phyloP scores from a whole-genome alignment of 2,888 invertebrate species.

The Nomada ruficornis region DNA sequence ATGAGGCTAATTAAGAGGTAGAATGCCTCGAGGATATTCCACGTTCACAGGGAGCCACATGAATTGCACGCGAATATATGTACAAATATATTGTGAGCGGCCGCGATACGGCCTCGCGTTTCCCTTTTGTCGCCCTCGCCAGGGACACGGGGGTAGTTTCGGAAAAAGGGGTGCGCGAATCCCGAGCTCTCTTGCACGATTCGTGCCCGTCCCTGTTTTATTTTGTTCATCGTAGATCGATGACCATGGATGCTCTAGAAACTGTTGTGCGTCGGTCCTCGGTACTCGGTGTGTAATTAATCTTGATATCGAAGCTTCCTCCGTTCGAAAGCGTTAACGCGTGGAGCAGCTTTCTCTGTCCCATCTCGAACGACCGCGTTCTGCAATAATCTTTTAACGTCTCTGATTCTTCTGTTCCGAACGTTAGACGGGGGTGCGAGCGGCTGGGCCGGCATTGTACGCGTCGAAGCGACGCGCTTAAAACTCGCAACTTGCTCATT shows the following conservation, averaged over 20 bases:
- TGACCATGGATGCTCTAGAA: not conserved
- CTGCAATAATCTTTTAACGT: slow-evolving; percentile 5
- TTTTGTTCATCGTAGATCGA: slow-evolving; percentile 6
- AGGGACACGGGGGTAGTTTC: slow-evolving; percentile 4
- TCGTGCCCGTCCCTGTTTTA: not conserved
- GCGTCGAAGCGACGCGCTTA: slow-evolving; percentile 39
- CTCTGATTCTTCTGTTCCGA: not conserved
- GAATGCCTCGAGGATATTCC: slow-evolving; percentile 60
- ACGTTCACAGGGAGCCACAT: slow-evolving; percentile 39
- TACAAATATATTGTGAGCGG: slow-evolving; percentile 31
- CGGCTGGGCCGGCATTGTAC: slow-evolving; percentile 11
- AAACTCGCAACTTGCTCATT: slow-evolving; percentile 54
- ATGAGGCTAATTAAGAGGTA: slow-evolving; percentile 69
- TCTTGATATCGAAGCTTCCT: not conserved
- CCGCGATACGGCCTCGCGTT: slow-evolving; percentile 33
- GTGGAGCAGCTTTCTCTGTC: not conserved
- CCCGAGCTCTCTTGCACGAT: not conserved
- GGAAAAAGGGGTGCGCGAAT: not conserved
- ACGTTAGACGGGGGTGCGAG: not conserved
- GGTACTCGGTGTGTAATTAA: not conserved
- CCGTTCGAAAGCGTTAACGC: not conserved
- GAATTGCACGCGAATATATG: slow-evolving; percentile 45
- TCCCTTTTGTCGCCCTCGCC: slow-evolving; percentile 39
- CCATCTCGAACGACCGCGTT: slow-evolving; percentile 3
- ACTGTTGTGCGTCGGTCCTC: not conserved